Evolutionary conservation across 2,113 vertebrate genomes (phyloP), one percentile per base, ranked within the genome.

Genomic region (Psilopsiagon aymara): DNA sequence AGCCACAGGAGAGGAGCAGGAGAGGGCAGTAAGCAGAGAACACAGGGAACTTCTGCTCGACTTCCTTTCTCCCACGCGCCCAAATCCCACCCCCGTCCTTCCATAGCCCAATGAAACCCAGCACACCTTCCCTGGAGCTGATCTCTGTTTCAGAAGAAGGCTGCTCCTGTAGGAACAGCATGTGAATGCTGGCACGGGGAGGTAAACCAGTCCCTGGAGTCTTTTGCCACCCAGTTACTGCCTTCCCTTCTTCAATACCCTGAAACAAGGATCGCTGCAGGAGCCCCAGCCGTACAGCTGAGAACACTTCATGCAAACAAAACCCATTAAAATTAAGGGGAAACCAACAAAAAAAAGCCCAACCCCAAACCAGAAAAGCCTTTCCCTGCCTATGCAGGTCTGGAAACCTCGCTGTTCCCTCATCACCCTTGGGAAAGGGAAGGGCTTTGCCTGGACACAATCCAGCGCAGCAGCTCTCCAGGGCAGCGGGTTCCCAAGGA

Each of bases 81-180:
- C 82, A 39, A 68, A 51, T 52, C 64, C 90, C 86, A 21, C 47
- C 52, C 64, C 33, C 41, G 17, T 69, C 62, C 51, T n/a, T 5
- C 25, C 59, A 1, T 1, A 3, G 43, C 6, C 6, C 68, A 37
- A 49, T 1, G 39, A 92, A 77, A 92, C 3, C 29, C 25, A 66
- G 44, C 43, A 78, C 79, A 59, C 41, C 75, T 66, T 23, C 35
- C 92, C 51, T 3, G 70, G 70, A 79, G 95, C 80, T 67, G 70
- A 63, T 52, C 82, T 94, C 94, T 96, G 39, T 94, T 90, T 82
- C 70, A 46, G 64, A 86, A 70, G 35, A 27, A 60, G 66, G 55
- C 66, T 82, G 90, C 77, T 86, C 87, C 93, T 18, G 67, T 8
- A 33, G 93, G 90, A 74, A 79, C 7, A 24, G 78, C 62, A 46